Conservation (phyloP, 1,140 invertebrate genomes). For the Lethocerus indicus region DNA sequence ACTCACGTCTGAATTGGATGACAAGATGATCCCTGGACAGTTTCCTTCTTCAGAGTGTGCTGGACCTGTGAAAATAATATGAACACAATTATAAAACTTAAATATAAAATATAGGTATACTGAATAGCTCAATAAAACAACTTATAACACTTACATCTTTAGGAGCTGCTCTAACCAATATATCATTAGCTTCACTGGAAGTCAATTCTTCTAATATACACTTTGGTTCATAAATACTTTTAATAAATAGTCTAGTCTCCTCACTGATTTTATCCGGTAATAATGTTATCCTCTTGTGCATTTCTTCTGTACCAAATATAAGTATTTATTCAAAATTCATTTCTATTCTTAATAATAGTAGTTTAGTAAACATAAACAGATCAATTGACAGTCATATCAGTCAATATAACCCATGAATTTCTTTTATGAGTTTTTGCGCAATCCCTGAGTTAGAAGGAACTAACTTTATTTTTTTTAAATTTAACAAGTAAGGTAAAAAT, state of each 20-base stretch:
- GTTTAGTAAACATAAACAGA: not conserved
- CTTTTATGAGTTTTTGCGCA: too few species aligned
- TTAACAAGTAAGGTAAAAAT: too few species aligned
- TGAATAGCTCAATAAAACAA: not conserved
- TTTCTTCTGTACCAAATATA: conserved; percentile 32
- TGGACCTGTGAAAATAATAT: conserved; percentile 12
- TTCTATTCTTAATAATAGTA: not conserved
- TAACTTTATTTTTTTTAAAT: too few species aligned
- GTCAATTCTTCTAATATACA: conserved; percentile 47
- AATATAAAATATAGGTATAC: not conserved
- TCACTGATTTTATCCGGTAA: conserved; percentile 49
- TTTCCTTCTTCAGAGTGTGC: conserved; percentile 16
- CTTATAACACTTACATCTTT: conserved; percentile 18
- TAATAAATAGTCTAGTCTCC: conserved; percentile 42
- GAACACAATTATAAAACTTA: not conserved
- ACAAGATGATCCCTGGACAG: not conserved
- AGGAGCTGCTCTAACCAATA: conserved; percentile 55
- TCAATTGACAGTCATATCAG: too few species aligned
- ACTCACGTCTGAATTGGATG: conserved; percentile 23
- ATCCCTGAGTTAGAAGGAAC: too few species aligned
- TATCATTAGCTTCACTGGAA: conserved; percentile 58
- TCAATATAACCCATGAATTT: too few species aligned
- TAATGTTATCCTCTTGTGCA: conserved; percentile 56
- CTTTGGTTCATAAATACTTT: conserved; percentile 34
- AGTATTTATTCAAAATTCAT: not conserved